Percentiles rank a stretch among this genome's conserved stretches.
Evolutionary conservation across 2,113 vertebrate genomes (phyloP).

Genomic region (Hoplias malabaricus): DNA sequence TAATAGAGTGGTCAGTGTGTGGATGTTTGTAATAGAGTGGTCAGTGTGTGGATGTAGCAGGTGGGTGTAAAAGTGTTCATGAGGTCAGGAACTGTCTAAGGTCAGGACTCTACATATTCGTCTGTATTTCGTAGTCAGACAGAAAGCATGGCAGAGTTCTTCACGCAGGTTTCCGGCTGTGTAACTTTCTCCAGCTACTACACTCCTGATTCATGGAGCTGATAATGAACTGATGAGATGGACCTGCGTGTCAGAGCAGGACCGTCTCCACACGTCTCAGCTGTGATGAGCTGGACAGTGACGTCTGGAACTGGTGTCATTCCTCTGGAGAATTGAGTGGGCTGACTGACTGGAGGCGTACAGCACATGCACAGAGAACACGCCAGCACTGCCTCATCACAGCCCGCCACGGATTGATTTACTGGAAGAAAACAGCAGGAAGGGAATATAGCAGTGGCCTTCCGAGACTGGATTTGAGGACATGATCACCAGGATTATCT

Average conservation of each 20-base stretch:
- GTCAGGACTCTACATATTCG: too few species aligned
- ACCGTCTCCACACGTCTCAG: background rate
- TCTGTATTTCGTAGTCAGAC: too few species aligned
- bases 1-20: too few species aligned
- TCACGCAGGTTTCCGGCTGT: too few species aligned
- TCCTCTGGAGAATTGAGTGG: background rate
- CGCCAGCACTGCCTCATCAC: background rate
- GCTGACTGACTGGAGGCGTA: background rate
- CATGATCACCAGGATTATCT: background rate
- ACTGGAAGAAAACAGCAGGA: background rate
- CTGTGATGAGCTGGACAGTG: background rate
- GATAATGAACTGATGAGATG: background rate
- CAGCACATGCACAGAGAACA: background rate
- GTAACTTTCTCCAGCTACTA: background rate
- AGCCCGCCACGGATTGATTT: background rate
- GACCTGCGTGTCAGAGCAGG: background rate
- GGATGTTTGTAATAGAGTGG: too few species aligned
- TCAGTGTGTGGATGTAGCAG: too few species aligned
- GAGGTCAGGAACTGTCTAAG: too few species aligned
- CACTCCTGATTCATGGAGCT: conserved; percentile 14
- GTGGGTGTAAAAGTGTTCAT: too few species aligned
- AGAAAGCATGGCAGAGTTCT: background rate
- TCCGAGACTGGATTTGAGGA: background rate
- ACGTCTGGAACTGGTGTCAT: background rate
- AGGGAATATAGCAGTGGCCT: background rate